A percentile compares a stretch with the other conserved stretches of the same genome.
Conservation (phyloP, 2,113 vertebrate genomes). For the Pangasianodon gigas region DNA sequence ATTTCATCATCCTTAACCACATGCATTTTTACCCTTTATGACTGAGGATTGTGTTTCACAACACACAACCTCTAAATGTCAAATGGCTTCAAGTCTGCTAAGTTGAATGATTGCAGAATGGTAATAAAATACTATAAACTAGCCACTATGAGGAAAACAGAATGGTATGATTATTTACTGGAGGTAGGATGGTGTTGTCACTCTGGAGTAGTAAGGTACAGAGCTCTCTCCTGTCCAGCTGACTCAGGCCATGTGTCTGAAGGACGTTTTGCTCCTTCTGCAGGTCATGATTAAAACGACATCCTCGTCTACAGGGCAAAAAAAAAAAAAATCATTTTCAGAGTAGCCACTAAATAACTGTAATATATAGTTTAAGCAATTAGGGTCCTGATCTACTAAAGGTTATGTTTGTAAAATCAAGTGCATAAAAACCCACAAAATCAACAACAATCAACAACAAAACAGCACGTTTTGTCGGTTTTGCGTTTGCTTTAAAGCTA, state of each 20-base stretch:
- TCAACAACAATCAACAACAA: neutral
- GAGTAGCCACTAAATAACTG: neutral
- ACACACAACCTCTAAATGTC: neutral
- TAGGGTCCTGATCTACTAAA: neutral
- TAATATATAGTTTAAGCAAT: neutral
- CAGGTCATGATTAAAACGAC: constrained; percentile 66
- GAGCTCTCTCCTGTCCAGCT: constrained; percentile 62
- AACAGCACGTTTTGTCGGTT: neutral
- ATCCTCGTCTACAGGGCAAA: constrained; percentile 54
- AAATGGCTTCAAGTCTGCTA: neutral
- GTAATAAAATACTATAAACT: neutral
- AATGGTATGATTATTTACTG: constrained; percentile 51
- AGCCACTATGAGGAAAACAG: neutral
- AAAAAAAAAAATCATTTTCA: neutral
- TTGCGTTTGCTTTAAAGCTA: neutral
- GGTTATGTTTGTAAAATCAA: neutral
- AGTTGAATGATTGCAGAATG: neutral
- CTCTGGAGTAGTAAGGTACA: constrained; percentile 69
- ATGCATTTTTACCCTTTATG: neutral
- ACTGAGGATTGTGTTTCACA: neutral
- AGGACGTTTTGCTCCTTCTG: constrained; percentile 58
- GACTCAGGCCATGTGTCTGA: constrained; percentile 47
- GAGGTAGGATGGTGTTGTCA: constrained; percentile 63
- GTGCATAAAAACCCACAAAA: neutral
- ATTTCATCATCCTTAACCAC: neutral